Base-by-base conservation (phyloP, 2,113 vertebrate species). In the Pithys albifrons region DNA sequence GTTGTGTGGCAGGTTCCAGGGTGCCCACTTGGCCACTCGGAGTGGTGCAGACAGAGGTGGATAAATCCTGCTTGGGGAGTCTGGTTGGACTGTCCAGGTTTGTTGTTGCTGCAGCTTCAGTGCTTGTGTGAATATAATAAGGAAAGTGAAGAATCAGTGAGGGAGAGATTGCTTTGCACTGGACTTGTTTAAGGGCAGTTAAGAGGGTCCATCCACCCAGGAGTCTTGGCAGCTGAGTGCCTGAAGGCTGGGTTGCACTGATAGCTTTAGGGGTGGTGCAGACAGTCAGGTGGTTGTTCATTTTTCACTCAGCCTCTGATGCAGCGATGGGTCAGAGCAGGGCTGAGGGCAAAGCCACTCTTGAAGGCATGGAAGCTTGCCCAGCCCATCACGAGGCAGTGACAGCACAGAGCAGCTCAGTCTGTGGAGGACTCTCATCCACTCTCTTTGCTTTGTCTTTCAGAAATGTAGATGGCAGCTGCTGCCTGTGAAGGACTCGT, bases 401-500 rank as follows among this genome's bases (percentile, higher is more conserved):
- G 66, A 18, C 41, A 72, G 89, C 74, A 41, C 55, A 35, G 57
- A 46, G 46, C 23, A 45, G 79, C 45, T 39, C 70, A 73, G 54
- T 35, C 73, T 82, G 48, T n/a, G 57, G 70, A 83, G 88, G 74
- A 25, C 83, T 91, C 69, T 91, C 70, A 96, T 58, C 52, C 85
- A 75, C 49, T 91, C n/a, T 91, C 85, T 96, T 61, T 86, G 81
- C 89, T 85, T 97, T 87, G 94, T 90, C 91, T 78, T 84, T 80
- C 97, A 99, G 99, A 98, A 97, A 99, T 99, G 98, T 98, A 99
- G 97, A 96, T 97, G 95, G 96, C 96, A 97, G 97, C 97, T 95
- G 92, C 89, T 90, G 95, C 88, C 95, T 88, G 39, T 93, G 93
- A 92, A 95, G 91, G 90, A 95, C 74, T 89, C 13, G 7, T 88